These are phyloP conservation scores for Melinopterus prodromus DNA, from an alignment of 2,888 invertebrate species.

Conservation along the genomic window DNA sequence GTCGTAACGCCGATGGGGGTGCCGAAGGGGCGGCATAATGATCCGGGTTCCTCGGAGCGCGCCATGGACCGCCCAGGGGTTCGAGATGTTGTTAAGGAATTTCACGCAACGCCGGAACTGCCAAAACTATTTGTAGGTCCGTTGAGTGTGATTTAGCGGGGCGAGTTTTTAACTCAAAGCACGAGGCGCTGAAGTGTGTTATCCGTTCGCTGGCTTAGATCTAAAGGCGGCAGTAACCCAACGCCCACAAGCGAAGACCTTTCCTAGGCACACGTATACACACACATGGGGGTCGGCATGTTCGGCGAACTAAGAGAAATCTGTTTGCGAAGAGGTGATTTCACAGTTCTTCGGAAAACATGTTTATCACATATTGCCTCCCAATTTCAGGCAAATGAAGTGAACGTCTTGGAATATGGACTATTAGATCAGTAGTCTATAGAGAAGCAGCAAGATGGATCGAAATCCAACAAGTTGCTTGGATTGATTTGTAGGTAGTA, in stretches of 20 bases:
- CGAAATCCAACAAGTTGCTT: too few species aligned
- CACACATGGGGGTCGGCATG: neutral
- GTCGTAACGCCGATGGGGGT: conserved; percentile 8
- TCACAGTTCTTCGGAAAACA: neutral
- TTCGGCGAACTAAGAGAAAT: neutral
- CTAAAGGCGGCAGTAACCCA: neutral
- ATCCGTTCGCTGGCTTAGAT: conserved; percentile 10
- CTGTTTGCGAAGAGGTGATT: neutral
- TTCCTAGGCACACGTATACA: neutral
- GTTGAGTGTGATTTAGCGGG: conserved; percentile 43
- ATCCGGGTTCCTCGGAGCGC: neutral
- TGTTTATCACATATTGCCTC: neutral
- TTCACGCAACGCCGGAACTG: conserved; percentile 45
- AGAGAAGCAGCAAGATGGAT: too few species aligned
- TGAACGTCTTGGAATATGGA: neutral
- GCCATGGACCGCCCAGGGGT: conserved; percentile 23
- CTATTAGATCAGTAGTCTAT: neutral
- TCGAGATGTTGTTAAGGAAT: conserved; percentile 40
- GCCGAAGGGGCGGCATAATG: conserved; percentile 6
- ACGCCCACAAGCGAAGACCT: neutral
- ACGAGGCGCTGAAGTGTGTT: conserved; percentile 41
- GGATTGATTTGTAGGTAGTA: too few species aligned
- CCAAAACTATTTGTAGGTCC: conserved; percentile 47
- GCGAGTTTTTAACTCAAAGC: conserved; percentile 43
- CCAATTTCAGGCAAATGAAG: neutral